Base-by-base conservation (phyloP, 1,140 invertebrate genomes). In the Drosophila leontia region DNA sequence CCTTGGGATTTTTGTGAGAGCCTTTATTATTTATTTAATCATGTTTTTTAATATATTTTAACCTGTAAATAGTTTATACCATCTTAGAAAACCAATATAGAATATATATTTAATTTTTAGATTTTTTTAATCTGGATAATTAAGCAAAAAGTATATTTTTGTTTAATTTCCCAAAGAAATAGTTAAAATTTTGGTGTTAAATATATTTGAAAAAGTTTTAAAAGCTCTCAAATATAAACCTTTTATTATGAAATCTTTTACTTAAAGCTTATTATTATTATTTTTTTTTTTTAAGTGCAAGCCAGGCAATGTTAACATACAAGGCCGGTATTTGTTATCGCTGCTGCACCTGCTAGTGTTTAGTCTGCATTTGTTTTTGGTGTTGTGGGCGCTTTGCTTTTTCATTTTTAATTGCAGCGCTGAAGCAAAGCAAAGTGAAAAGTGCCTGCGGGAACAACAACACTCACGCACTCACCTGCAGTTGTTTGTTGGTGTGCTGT, bases 331-430 rank as follows among this genome's bases (percentile, higher is more conserved):
- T 63, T 74, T 76, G 78, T 72, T 86, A 59, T 72, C 82, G 50
- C 70, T 70, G 44, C 34, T 41, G 19, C 69, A 58, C 51, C 65
- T 58, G 64, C 29, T 58, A 53, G 39, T 75, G 72, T 75, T 64
- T 48, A 26, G 26, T 41, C 35, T 11, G 42, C 17, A 48, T 56
- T 55, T 56, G 26, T 50, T 59, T 23, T 53, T 44, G 29, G 64
- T 68, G 26, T 41, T 45, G 37, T 39, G 60, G 74, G 35, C 23
- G 74, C 53, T 67, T 75, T 76, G 77, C 81, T 79, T 67, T 82
- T 90, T 79, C 74, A 90, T 90, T 82, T 90, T 85, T 82, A 75
- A 87, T 88, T 82, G 77, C 76, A 71, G 41, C 26, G 42, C 53
- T 23, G 35, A 56, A 56, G 42, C 65, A 68, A 56, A 39, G 58